Conservation (phyloP, 2,113 vertebrate genomes). For the Eurystomus gularis region DNA sequence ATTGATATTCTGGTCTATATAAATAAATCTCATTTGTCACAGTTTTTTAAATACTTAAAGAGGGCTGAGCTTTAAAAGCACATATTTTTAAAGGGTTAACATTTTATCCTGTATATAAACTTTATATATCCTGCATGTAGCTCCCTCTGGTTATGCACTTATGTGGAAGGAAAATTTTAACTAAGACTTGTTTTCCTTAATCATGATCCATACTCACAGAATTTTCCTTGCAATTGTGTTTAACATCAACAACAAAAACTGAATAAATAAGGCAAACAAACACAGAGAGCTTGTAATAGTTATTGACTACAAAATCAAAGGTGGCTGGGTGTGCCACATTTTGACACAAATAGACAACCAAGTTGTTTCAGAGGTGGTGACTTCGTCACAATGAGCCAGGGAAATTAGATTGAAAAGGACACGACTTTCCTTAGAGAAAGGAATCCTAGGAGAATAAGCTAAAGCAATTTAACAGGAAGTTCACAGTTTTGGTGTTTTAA, state of each 20-base stretch:
- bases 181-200: not conserved
- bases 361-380: not conserved
- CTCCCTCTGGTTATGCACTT: not conserved
- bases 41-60: not conserved
- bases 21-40: not conserved
- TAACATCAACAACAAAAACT: not conserved
- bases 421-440: not conserved
- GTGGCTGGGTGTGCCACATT: too few species aligned
- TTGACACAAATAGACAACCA: not conserved
- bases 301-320: not conserved
- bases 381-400: not conserved
- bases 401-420: not conserved
- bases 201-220: too few species aligned
- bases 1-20: not conserved
- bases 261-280: not conserved
- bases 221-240: not conserved
- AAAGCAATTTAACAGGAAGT: not conserved
- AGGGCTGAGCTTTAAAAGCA: not conserved
- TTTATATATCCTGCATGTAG: not conserved
- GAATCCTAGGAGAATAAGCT: not conserved
- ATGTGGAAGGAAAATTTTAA: not conserved
- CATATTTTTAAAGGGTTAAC: fast-evolving
- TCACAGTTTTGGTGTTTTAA: not conserved
- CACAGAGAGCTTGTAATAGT: not conserved
- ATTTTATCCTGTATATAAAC: not conserved